These are phyloP conservation scores for Temnopleurus reevesii DNA, from an alignment of 53 echinoderm and acorn worm genomes.

Conservation along the genomic window DNA sequence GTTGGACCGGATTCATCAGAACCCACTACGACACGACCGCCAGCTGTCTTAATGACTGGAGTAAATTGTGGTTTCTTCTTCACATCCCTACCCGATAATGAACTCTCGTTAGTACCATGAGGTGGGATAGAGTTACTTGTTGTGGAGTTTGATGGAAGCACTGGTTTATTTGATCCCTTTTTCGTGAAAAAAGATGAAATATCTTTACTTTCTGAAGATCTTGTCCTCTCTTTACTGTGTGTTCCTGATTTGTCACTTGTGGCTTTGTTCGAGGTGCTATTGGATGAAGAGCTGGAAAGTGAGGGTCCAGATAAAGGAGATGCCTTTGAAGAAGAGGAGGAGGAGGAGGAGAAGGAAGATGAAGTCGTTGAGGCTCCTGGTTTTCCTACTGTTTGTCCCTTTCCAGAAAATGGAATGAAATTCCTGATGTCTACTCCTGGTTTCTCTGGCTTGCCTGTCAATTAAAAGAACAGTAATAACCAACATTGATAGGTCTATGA, in stretches of 20 bases:
- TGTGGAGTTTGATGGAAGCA: neutral
- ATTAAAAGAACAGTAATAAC: neutral
- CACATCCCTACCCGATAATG: neutral
- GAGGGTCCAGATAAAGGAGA: neutral
- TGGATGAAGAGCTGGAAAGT: neutral
- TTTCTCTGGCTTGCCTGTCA: neutral
- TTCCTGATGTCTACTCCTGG: constrained; percentile 53
- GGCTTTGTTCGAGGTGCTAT: too few species aligned
- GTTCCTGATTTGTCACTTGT: neutral
- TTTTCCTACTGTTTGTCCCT: constrained; percentile 54
- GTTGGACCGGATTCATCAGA: neutral
- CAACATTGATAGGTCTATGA: too few species aligned
- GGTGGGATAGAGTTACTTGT: neutral
- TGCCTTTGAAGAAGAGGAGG: neutral
- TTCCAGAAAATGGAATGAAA: constrained; percentile 62
- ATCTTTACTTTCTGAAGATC: constrained; percentile 25
- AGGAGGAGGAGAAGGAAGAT: neutral
- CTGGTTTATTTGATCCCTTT: neutral
- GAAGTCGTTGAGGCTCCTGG: neutral
- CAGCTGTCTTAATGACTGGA: constrained; percentile 17
- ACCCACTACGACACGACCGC: neutral
- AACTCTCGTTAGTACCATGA: neutral
- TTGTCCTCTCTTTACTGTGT: neutral
- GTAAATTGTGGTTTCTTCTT: constrained; percentile 30
- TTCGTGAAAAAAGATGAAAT: constrained; percentile 31